Evolutionary conservation across 1,140 invertebrate species (phyloP).

Genomic region (Megalopta genalis): DNA sequence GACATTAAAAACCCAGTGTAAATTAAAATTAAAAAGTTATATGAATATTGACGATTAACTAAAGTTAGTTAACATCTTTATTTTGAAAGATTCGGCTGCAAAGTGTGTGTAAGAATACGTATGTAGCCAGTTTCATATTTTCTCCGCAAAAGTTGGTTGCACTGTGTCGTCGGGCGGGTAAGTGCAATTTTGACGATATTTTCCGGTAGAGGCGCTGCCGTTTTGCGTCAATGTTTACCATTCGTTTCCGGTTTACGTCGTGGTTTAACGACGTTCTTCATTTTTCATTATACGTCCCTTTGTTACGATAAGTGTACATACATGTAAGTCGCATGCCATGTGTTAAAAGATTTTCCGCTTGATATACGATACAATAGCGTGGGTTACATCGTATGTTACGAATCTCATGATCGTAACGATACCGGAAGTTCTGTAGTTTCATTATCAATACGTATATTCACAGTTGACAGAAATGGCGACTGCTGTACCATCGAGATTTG

Average conservation of each 20-base stretch:
- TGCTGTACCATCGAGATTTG: constrained; percentile 80
- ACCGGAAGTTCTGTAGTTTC: constrained; percentile 59
- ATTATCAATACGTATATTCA: constrained; percentile 29
- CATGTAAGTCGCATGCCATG: constrained; percentile 17
- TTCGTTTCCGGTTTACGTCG: constrained; percentile 63
- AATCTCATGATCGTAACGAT: constrained; percentile 14
- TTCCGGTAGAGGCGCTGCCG: constrained; percentile 34
- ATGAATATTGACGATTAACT: not conserved
- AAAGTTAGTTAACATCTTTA: not conserved
- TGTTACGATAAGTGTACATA: constrained; percentile 14
- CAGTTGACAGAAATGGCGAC: constrained; percentile 75
- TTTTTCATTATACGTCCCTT: constrained; percentile 35
- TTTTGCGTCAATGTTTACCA: constrained; percentile 31
- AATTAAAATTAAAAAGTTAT: not conserved
- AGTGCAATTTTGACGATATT: constrained; percentile 30
- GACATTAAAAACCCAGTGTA: too few species aligned
- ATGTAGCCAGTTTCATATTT: constrained; percentile 11
- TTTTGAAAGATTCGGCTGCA: not conserved
- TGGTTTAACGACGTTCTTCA: constrained; percentile 46
- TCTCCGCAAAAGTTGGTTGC: constrained; percentile 38
- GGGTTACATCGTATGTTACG: not conserved
- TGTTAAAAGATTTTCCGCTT: not conserved
- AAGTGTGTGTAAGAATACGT: not conserved
- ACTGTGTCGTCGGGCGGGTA: constrained; percentile 58
- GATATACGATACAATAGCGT: not conserved